Base-by-base conservation (phyloP, 2,113 vertebrate species). In the Stictonetta naevosa region DNA sequence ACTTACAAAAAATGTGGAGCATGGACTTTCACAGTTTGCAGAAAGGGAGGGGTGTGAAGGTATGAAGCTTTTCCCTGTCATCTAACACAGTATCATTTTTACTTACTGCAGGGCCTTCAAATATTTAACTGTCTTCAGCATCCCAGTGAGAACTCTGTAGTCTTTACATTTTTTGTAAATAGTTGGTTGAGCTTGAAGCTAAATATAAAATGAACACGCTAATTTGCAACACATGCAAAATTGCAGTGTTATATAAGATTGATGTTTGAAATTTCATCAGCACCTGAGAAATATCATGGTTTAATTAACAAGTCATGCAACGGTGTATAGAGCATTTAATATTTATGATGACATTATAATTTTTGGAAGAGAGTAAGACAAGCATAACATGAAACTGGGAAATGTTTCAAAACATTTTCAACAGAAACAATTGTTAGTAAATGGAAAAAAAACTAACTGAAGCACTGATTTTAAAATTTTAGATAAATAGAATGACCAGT, bases 341-440 rank as follows among this genome's bases (percentile, higher is more conserved):
- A 97, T 97, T 97, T 97, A 97, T 97, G 93, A 91, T 83, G 46
- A 71, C 71, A 96, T 96, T 96, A 95, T 91, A 88, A 96, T 95
- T 96, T 96, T 96, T 96, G 82, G 93, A 96, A 95, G 83, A 93
- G 40, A 96, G 29, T 55, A 92, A 95, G 91, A 91, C 48, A 97
- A 94, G 90, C 76, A 86, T 97, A 79, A 95, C 90, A 90, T 62
- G 59, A 96, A 92, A 89, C 81, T 84, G 44, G 78, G 83, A 95
- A 92, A 93, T 50, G 6, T 96, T 97, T 97, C 72, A 95, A 95
- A 80, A 91, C 79, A 16, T 74, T 86, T 95, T 88, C 21, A 76
- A 76, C 21, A 74, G 66, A 84, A 90, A 84, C 22, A 86, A 71
- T 91, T 95, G 44, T 46, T 69, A 83, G 7, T 21, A 6, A 81